These are phyloP conservation scores for Genyomyrus donnyi DNA, from an alignment of 2,113 vertebrate genomes.

Conservation along the genomic window DNA sequence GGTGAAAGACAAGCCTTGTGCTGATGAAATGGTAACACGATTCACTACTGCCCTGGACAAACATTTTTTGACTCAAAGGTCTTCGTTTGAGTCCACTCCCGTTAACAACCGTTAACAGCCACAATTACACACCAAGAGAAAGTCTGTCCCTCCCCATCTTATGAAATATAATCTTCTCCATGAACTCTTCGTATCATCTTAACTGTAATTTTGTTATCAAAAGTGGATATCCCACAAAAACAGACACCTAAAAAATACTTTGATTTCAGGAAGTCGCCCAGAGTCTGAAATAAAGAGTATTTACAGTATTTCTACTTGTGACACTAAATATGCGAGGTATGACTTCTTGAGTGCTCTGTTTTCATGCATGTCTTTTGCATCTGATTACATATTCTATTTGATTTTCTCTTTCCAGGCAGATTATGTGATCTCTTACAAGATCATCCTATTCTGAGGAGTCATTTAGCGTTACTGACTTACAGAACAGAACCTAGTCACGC, in stretches of 20 bases:
- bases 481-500: not conserved
- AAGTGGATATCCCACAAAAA: not conserved
- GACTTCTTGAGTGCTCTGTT: not conserved
- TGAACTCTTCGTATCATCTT: not conserved
- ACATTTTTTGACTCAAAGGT: not conserved
- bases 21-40: not conserved
- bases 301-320: not conserved
- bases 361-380: not conserved
- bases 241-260: not conserved
- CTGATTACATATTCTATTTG: not conserved
- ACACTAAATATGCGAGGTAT: not conserved
- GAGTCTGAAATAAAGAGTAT: not conserved
- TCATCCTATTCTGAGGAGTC: not conserved
- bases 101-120: not conserved
- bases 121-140: not conserved
- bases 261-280: not conserved
- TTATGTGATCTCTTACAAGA: not conserved
- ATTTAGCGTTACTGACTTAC: not conserved
- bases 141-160: not conserved
- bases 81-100: not conserved
- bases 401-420: not conserved
- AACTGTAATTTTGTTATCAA: not conserved
- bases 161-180: not conserved
- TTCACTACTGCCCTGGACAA: not conserved
- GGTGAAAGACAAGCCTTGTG: not conserved